Evolutionary conservation across 2,113 vertebrate species (phyloP), one percentile per base, ranked within the genome.

Genomic region (Psittacula cyanocephala): DNA sequence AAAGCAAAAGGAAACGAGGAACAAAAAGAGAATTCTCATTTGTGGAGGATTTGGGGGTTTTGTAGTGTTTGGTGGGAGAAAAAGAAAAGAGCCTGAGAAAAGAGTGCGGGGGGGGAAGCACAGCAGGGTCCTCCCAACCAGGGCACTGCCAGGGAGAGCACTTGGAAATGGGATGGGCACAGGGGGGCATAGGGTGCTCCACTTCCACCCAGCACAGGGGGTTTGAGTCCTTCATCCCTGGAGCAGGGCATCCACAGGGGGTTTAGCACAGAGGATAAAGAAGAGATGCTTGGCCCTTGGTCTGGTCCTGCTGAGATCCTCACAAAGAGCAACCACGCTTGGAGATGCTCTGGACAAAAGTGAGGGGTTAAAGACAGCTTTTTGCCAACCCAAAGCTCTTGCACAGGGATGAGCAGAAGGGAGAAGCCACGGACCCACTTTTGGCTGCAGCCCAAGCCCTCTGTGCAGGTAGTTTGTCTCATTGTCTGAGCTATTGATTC

Each of bases 321-420:
- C 69, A 13, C 64, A 49, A 44, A 69, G 35, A 14, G 19, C 1
- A 2, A 5, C 22, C 24, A 41, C 50, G 11, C 14, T 84, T 3
- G 2, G 47, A 24, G 29, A 50, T 22, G 33, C 53, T 31, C 62
- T 41, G 50, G 25, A 31, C 31, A 62, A 33, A 68, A 29, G 0
- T 0, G 7, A 2, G 3, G 0, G 2, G 3, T 55, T 39, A 52
- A 46, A 71, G 24, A 18, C 62, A 13, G 11, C 1, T 0, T n/a
- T 55, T 37, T 35, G 10, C 17, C 63, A 78, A 20, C 20, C 43
- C 67, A 23, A 18, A 52, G 19, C 3, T 35, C n/a, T 53, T 11
- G 6, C 78, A 63, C 10, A 19, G 18, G 8, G 17, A 31, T 15
- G 67, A 88, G 37, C 62, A 62, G 62, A 68, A 75, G 39, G n/a